These are phyloP conservation scores for Ceryle rudis DNA, from an alignment of 2,797 vertebrate genomes.

Conservation along the genomic window DNA sequence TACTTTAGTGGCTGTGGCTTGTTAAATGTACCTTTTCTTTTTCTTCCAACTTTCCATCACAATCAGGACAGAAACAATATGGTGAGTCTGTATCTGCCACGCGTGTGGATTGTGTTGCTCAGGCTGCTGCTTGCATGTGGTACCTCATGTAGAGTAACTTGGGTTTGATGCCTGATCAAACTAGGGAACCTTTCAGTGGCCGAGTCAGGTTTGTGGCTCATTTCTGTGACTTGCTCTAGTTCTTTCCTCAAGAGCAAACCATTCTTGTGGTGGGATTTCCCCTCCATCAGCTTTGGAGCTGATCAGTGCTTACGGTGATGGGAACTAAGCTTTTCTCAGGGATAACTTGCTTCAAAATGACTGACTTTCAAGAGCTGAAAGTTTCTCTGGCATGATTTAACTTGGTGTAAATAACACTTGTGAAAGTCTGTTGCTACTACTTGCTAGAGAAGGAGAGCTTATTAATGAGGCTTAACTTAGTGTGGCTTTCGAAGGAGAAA, in stretches of 20 bases:
- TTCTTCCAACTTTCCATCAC: conserved; percentile 85
- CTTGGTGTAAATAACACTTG: conserved; percentile 26
- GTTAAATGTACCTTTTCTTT: conserved; percentile 77
- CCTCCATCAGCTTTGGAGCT: not conserved
- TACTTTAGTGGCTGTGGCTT: not conserved
- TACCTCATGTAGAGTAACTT: not conserved
- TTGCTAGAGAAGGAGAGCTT: not conserved
- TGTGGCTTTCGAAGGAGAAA: not conserved
- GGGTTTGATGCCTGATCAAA: not conserved
- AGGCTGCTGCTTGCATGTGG: conserved; percentile 65
- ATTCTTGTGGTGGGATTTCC: not conserved
- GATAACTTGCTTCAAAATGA: not conserved
- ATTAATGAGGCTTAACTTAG: not conserved
- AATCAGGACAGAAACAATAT: conserved; percentile 99
- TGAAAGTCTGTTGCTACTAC: not conserved
- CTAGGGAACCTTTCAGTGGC: conserved; percentile 28
- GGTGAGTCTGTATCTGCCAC: conserved; percentile 86
- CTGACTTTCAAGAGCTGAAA: conserved; percentile 8
- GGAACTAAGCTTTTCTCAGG: not conserved
- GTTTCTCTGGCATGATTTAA: conserved; percentile 41
- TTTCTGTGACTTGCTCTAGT: not conserved
- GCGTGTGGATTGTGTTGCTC: conserved; percentile 47
- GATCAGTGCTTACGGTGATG: not conserved
- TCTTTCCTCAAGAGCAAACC: not conserved
- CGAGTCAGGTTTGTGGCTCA: not conserved